Percentiles rank a stretch among this genome's conserved stretches.
Evolutionary conservation across 2,113 vertebrate genomes (phyloP).

Genomic region (Pelobates fuscus): DNA sequence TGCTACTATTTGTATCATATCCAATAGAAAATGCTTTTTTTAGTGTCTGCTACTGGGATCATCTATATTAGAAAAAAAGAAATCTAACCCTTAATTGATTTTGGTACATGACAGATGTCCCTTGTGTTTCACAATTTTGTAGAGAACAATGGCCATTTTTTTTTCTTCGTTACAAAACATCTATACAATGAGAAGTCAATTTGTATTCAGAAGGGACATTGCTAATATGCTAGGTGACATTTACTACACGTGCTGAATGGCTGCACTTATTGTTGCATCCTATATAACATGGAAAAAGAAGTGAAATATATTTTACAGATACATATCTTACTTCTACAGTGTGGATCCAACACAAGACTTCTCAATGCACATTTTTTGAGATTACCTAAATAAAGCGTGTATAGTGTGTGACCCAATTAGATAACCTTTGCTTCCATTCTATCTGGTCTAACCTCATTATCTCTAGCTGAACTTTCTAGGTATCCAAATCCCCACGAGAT

Average conservation of each 20-base stretch:
- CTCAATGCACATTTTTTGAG: conserved; percentile 11
- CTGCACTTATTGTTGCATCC: no score
- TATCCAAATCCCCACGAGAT: conserved; percentile 19
- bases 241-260: not conserved
- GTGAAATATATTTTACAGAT: no score
- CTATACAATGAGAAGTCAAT: not conserved
- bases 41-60: no score
- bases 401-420: conserved; percentile 29
- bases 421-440: conserved; percentile 39
- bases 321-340: not conserved
- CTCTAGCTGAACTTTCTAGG: conserved; percentile 15
- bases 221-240: conserved; percentile 17
- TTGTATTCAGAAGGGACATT: not conserved
- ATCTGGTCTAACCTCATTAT: conserved; percentile 44
- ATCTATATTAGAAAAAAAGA: no score
- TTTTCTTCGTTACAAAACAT: not conserved
- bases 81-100: not conserved
- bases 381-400: conserved; percentile 30
- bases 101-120: not conserved
- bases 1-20: no score
- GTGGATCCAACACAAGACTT: not conserved
- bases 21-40: no score
- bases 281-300: no score
- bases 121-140: not conserved
- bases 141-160: not conserved